Percentiles rank a stretch among this genome's conserved stretches.
These are phyloP conservation scores for Cassiopea xamachana DNA, from an alignment of 30 jellyfish, hydroid and myxozoan species.

Conservation along the genomic window DNA sequence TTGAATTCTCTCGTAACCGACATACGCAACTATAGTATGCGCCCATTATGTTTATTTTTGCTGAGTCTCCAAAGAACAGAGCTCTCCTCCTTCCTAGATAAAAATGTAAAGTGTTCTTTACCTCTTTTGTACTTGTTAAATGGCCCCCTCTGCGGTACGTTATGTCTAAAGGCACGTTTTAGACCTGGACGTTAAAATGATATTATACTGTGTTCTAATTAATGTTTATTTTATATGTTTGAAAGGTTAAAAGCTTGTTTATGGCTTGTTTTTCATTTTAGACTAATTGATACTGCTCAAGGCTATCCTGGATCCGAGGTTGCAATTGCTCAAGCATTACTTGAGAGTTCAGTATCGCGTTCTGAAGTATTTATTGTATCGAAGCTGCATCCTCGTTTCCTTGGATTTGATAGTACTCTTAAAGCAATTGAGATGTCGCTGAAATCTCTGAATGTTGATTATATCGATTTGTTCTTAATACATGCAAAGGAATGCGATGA, in stretches of 20 bases:
- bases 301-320: constrained; percentile 94
- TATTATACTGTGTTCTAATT: no score
- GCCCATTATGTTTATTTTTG: no score
- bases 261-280: background rate
- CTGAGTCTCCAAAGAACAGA: no score
- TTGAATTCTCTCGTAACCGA: no score
- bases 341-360: constrained; percentile 82
- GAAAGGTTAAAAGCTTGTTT: background rate
- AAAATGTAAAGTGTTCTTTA: no score
- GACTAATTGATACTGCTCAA: constrained; percentile 91
- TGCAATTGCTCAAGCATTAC: constrained; percentile 83
- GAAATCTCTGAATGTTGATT: constrained; percentile 70
- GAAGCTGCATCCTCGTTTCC: constrained; percentile 88
- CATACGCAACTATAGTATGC: no score
- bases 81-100: no score
- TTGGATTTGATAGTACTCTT: constrained; percentile 86
- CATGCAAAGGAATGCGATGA: constrained; percentile 94
- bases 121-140: no score
- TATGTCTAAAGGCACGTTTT: no score
- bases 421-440: constrained; percentile 90
- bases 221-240: no score
- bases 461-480: constrained; percentile 84
- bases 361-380: constrained; percentile 86
- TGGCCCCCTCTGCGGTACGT: no score
- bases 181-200: no score